Evolutionary conservation across 2,888 invertebrate species (phyloP), one percentile per base, ranked within the genome.

Genomic region (Morpho helenor): DNA sequence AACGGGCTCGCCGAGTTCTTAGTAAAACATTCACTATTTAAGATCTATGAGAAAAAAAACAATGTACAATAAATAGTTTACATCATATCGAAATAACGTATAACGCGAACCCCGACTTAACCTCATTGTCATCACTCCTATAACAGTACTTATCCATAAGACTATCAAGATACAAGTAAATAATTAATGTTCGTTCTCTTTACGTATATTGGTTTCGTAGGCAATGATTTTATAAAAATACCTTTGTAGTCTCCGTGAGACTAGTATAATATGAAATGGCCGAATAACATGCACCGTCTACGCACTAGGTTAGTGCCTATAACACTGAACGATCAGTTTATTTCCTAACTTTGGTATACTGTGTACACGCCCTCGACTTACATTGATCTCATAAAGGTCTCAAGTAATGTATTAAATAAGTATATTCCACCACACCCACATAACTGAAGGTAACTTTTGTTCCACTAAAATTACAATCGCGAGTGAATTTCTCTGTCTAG

Each of bases 271-370:
- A 70, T 68, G 69, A 68, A 67, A 67, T 67, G 68, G 70, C 68
- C 65, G 61, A 68, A 67, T 66, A 65, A 64, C 68, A 58, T 41
- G 51, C 54, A 46, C 56, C 56, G 54, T 39, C 52, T 22, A 41
- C 31, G 54, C 52, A 42, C 49, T 50, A 3, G 41, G 60, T 46
- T 57, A 51, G 57, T 52, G 52, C 51, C 54, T 58, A 49, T 43
- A 54, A 43, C 54, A 58, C 57, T 61, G 63, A 60, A 58, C 60
- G 45, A 61, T 55, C 59, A 79, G 81, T 85, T 83, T 87, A 88
- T 80, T 78, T 77, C 72, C 89, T 91, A 91, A 84, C 91, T 91
- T 91, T 91, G 91, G 91, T 91, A 91, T 91, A 88, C 89, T 83
- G 84, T 84, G 82, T 83, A 83, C 80, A 80, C 76, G 75, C 77